These are phyloP conservation scores for Tinamus major DNA, from an alignment of 2,797 vertebrate species.

Conservation along the genomic window DNA sequence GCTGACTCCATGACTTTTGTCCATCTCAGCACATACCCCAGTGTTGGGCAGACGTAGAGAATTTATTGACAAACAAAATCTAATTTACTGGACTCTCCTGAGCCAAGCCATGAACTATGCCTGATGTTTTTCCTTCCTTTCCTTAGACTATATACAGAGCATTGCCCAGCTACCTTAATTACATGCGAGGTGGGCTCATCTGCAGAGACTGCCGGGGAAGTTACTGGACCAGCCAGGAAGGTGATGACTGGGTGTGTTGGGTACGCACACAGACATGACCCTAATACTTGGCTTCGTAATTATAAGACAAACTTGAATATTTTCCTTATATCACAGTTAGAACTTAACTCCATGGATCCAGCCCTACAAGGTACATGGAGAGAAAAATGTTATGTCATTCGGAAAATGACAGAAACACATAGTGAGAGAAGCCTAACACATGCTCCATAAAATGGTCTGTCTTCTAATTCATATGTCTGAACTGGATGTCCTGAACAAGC, in stretches of 20 bases:
- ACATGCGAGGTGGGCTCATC: neutral
- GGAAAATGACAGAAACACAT: neutral
- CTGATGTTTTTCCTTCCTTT: neutral
- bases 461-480: neutral
- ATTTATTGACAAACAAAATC: neutral
- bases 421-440: neutral
- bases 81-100: neutral
- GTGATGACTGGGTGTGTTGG: neutral
- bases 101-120: neutral
- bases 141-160: neutral
- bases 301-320: neutral
- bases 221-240: neutral
- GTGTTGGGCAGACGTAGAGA: neutral
- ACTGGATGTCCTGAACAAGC: neutral
- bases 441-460: neutral
- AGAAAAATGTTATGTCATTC: neutral
- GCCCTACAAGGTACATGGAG: neutral
- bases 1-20: neutral
- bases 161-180: neutral
- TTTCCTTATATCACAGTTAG: neutral
- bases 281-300: neutral
- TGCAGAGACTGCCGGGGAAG: neutral
- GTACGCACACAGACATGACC: neutral
- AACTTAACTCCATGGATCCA: neutral
- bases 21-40: neutral